phyloP scores from a whole-genome alignment of 1,140 invertebrate species.

The Coboldia fuscipes region DNA sequence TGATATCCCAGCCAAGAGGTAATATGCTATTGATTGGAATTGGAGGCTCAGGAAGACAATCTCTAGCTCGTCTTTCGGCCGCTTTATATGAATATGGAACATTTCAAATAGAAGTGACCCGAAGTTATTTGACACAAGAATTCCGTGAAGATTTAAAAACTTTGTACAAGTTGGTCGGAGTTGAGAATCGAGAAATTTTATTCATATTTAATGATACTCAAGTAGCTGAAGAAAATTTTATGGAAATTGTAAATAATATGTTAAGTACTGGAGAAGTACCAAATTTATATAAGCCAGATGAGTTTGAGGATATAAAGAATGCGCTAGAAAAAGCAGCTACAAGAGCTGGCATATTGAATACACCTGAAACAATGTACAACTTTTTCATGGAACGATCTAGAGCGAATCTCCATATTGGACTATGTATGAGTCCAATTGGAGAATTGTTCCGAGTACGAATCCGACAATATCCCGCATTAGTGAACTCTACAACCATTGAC shows the following conservation, averaged over 20 bases:
- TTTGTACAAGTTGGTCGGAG: slow-evolving; percentile 45
- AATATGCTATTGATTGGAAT: slow-evolving; percentile 68
- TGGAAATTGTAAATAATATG: slow-evolving; percentile 77
- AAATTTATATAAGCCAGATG: slow-evolving; percentile 62
- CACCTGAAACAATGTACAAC: slow-evolving; percentile 40
- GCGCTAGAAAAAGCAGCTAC: slow-evolving; percentile 39
- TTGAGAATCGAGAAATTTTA: slow-evolving; percentile 47
- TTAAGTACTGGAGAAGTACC: slow-evolving; percentile 65
- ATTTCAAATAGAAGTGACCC: slow-evolving; percentile 59
- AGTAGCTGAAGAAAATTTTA: slow-evolving; percentile 55
- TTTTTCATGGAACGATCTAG: slow-evolving; percentile 58
- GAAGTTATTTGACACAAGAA: slow-evolving; percentile 48
- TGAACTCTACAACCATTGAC: slow-evolving; percentile 71
- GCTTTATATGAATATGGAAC: slow-evolving; percentile 56
- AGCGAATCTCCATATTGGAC: slow-evolving; percentile 53
- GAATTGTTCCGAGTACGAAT: slow-evolving; percentile 53
- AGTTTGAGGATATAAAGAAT: slow-evolving; percentile 65
- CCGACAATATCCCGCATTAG: slow-evolving; percentile 62
- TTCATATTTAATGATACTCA: slow-evolving; percentile 72
- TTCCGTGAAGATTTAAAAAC: slow-evolving; percentile 68
- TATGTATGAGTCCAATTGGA: slow-evolving; percentile 73
- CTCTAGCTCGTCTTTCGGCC: slow-evolving; percentile 46
- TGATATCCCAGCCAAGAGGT: slow-evolving; percentile 61
- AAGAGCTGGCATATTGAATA: slow-evolving; percentile 37
- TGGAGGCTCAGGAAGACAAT: slow-evolving; percentile 69